These are phyloP conservation scores for Aphelocoma coerulescens DNA, from an alignment of 2,113 vertebrate species.

Conservation along the genomic window DNA sequence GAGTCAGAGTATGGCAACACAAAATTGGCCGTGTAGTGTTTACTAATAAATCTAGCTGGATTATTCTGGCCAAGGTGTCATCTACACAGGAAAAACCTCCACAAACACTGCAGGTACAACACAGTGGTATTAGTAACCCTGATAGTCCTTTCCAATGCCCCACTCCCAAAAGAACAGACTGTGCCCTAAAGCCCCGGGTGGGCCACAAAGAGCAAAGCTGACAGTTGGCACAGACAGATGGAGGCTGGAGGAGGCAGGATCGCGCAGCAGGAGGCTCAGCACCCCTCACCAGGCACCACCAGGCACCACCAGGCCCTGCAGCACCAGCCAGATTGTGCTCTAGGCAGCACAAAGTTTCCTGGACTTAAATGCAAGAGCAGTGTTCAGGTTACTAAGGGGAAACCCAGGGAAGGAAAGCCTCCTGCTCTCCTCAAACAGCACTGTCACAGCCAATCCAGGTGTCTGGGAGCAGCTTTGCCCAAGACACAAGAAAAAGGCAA, in stretches of 20 bases:
- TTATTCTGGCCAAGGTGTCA: neutral
- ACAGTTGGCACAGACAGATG: conserved; percentile 51
- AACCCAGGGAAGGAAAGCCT: neutral
- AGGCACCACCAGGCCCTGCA: neutral
- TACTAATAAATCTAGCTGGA: neutral
- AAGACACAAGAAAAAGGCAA: neutral
- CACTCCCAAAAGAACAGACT: neutral
- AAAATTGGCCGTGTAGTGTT: neutral
- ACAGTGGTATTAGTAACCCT: neutral
- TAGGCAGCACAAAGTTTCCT: neutral
- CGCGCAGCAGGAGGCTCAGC: neutral
- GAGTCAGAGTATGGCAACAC: neutral
- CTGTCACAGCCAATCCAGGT: neutral
- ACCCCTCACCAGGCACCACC: conserved; percentile 27
- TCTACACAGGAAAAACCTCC: neutral
- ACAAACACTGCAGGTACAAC: neutral
- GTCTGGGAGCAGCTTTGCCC: neutral
- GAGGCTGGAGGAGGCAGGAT: neutral
- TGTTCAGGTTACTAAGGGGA: neutral
- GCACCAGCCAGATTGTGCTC: neutral
- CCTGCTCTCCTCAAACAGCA: neutral
- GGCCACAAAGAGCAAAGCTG: neutral
- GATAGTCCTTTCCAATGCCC: neutral
- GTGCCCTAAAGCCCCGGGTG: neutral
- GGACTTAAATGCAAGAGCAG: neutral